Percentiles rank a stretch among this genome's conserved stretches.
These are phyloP conservation scores for Gymnoscopelus braueri DNA, from an alignment of 2,797 vertebrate species.

Conservation along the genomic window DNA sequence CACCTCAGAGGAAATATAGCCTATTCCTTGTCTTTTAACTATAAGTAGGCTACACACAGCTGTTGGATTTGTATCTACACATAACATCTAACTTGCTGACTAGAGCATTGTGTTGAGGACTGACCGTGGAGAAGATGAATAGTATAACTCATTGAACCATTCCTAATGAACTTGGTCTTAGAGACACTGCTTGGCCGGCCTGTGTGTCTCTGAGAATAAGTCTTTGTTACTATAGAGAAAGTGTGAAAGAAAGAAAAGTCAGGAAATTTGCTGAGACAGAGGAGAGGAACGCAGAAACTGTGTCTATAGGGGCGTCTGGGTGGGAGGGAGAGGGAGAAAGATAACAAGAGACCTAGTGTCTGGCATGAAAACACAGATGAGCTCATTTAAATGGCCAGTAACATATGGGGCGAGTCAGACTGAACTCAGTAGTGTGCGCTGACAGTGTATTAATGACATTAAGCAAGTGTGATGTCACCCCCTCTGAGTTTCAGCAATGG, in stretches of 20 bases:
- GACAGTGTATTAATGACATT: conserved; percentile 57
- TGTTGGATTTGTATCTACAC: too few species aligned
- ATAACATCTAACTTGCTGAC: too few species aligned
- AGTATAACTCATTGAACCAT: conserved; percentile 21
- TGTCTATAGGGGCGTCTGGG: conserved; percentile 15
- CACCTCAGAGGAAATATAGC: too few species aligned
- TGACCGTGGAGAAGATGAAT: too few species aligned
- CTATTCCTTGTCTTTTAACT: too few species aligned
- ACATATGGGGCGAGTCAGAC: conserved; percentile 40
- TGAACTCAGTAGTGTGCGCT: conserved; percentile 14
- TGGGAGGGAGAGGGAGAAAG: neutral
- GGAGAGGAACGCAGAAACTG: conserved; percentile 38
- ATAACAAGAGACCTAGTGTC: conserved; percentile 66
- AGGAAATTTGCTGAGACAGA: conserved; percentile 52
- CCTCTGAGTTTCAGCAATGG: conserved; percentile 21
- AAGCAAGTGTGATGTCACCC: conserved; percentile 47
- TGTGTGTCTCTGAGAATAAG: conserved; percentile 14
- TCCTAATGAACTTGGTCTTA: conserved; percentile 44
- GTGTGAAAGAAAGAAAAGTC: neutral
- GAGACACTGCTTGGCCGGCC: conserved; percentile 27
- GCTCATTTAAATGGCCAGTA: conserved; percentile 53
- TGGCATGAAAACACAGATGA: conserved; percentile 45
- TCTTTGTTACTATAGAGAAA: conserved; percentile 45
- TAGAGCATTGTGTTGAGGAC: too few species aligned
- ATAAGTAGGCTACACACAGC: too few species aligned